phyloP scores from a whole-genome alignment of 2,888 invertebrate species.

The Eulithis prunata region DNA sequence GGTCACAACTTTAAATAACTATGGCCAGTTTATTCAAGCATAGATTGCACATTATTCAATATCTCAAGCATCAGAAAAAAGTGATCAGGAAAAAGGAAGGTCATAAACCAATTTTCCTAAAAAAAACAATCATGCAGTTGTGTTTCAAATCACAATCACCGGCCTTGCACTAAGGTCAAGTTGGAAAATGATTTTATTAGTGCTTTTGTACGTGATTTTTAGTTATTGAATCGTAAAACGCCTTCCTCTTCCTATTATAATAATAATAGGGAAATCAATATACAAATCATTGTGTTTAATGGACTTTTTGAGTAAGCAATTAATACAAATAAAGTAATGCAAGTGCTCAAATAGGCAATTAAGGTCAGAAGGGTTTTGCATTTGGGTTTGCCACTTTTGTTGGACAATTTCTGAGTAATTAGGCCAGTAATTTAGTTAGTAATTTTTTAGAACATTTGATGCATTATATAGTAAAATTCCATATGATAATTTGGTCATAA shows the following conservation, averaged over 20 bases:
- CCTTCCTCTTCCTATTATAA: slow-evolving; percentile 41
- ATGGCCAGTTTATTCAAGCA: not conserved
- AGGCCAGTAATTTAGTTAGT: too few relatives aligned
- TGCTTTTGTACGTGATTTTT: not conserved
- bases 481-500: too few relatives aligned
- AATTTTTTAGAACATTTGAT: too few relatives aligned
- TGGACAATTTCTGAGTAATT: too few relatives aligned
- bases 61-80: not conserved
- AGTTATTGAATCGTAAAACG: slow-evolving; percentile 25
- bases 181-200: slow-evolving; percentile 21
- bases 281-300: slow-evolving; percentile 1
- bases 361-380: not conserved
- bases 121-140: slow-evolving; percentile 17
- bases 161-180: slow-evolving; percentile 35
- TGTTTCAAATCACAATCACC: slow-evolving; percentile 31
- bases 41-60: not conserved
- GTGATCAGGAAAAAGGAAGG: slow-evolving; percentile 9
- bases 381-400: too few relatives aligned
- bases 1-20: too few relatives aligned
- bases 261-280: slow-evolving; percentile 19
- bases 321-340: not conserved
- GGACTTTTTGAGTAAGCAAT: too few relatives aligned
- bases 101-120: not conserved
- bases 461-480: too few relatives aligned
- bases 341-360: not conserved